Conservation (phyloP, 1,140 invertebrate genomes). For the Lysiphlebus fabarum region DNA sequence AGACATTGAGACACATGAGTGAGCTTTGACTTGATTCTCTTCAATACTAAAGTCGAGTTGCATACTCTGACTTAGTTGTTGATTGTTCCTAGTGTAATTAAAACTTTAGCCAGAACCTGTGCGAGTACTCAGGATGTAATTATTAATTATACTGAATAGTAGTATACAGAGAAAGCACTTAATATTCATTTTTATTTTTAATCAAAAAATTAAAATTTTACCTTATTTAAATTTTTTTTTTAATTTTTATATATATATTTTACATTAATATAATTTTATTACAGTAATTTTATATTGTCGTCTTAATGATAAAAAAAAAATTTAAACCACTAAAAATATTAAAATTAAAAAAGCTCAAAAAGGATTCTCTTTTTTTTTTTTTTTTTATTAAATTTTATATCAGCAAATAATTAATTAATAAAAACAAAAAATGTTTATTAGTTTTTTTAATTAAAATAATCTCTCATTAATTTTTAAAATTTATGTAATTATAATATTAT, state of each 20-base stretch:
- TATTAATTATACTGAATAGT: conserved; percentile 40
- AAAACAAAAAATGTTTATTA: too few relatives aligned
- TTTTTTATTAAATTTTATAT: too few relatives aligned
- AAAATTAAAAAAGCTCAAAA: too few relatives aligned
- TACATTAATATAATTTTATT: background rate
- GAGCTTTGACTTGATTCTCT: conserved; percentile 9
- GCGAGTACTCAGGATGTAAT: conserved; percentile 35
- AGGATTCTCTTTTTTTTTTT: too few relatives aligned
- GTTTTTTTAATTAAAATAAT: too few relatives aligned
- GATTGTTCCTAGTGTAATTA: conserved; percentile 45
- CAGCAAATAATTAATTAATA: too few relatives aligned
- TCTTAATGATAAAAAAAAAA: too few relatives aligned
- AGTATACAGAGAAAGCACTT: background rate
- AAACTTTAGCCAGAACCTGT: conserved; percentile 34
- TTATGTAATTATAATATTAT: too few relatives aligned
- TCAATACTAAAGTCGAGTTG: conserved; percentile 11
- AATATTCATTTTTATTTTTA: background rate
- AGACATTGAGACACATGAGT: conserved; percentile 10
- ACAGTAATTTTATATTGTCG: too few relatives aligned
- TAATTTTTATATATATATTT: background rate
- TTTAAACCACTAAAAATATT: too few relatives aligned
- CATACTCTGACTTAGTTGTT: conserved; percentile 33
- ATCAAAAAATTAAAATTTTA: background rate
- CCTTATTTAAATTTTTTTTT: background rate
- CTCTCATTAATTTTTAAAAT: too few relatives aligned